Base-by-base conservation (phyloP, 2,797 vertebrate genomes). In the Sebastes hubbsi region DNA sequence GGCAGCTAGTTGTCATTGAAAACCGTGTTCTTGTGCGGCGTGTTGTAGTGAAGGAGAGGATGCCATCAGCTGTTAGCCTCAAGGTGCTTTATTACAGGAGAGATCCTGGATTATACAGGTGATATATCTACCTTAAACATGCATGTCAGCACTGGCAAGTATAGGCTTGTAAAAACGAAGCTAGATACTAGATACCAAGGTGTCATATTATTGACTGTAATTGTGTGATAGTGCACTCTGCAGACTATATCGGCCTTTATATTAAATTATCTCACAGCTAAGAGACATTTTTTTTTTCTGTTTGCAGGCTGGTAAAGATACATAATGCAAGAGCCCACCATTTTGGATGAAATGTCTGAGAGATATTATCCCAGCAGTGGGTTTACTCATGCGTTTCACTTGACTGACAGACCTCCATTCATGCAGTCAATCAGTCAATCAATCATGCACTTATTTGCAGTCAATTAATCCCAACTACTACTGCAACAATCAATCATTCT, bases 41-140 rank as follows among this genome's bases (percentile, higher is more conserved):
- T 49, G 72, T 49, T 49, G 72, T 49, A 64, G 77, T 42, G 73
- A 49, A 27, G 69, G n/a, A 72, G 72, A 70, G 74, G 74, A 77
- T 86, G 91, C 77, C 82, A 85, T 85, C 93, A 92, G 92, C 91
- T 93, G 93, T 90, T 92, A 80, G 83, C 82, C 67, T 85, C 80
- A 90, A 91, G 88, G 88, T 87, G 87, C 81, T 34, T 87, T 42
- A 52, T 68, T 14, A 71, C 71, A 20, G 70, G 54, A 38, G 79
- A 68, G 78, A 89, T 85, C 82, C 80, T 3, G 87, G 88, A 89
- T 93, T 91, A 91, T 5, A 78, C 88, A 90, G 86, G 90, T 88
- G 75, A 72, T 16, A 52, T 52, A 65, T 25, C 59, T 4, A 2
- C 36, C 30, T 24, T 65, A 56, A 1, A 6, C 11, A 27, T 42